Evolutionary conservation across 2,888 invertebrate genomes (phyloP), one percentile per base, ranked within the genome.

Genomic region (Drosophila dives): DNA sequence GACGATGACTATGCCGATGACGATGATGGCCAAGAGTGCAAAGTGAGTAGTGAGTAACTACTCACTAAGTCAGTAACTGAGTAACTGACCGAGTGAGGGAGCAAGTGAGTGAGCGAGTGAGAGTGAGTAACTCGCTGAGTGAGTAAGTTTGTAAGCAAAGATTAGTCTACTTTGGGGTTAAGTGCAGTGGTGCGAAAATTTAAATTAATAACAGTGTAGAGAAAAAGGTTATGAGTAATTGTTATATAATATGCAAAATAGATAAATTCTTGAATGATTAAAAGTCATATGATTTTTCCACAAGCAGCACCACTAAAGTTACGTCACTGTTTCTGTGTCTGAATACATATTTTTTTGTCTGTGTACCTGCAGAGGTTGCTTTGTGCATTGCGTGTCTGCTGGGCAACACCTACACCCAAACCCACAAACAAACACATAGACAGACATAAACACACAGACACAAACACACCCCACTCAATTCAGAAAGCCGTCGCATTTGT

Each of bases 331-430:
- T 2, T 12, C 12, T 29, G 17, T 45, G n/a, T 34, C 8, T 6
- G n/a, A 34, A 23, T 0, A 17, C 54, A n/a, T 17, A 2, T 58
- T n/a, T 45, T 20, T 33, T n/a, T 53, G 3, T 49, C n/a, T 65
- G 42, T 26, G n/a, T 53, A 38, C 50, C 60, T 60, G 69, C 36
- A 42, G 29, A 58, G 49, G 33, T 59, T 65, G 26, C 23, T 40
- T 54, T 75, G 62, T 71, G 67, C 72, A 75, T 75, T 72, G 81
- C 72, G 65, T 80, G 78, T 71, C 50, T 76, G 68, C 23, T 36
- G 26, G 29, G 63, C 29, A 45, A 56, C 63, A 55, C 48, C 53
- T 63, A 59, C 45, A 45, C 45, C 33, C 61, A 53, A 51, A n/a
- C 33, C 20, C 33, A 45, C 49, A 55, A 50, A 23, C 33, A 63